These are phyloP conservation scores for Phoxinus phoxinus DNA, from an alignment of 2,113 vertebrate genomes.

Conservation along the genomic window DNA sequence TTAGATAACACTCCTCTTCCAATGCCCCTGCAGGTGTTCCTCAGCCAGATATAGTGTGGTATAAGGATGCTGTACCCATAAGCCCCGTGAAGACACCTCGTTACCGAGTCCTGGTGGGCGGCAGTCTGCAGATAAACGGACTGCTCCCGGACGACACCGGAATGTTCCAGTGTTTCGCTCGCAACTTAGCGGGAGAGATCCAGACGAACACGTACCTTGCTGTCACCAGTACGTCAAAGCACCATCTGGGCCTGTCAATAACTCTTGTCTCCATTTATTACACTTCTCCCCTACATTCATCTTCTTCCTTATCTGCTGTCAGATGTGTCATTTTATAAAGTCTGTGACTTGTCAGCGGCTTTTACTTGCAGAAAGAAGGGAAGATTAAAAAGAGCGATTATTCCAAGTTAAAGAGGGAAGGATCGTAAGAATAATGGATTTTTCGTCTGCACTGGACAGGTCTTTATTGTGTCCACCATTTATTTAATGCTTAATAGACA, in stretches of 20 bases:
- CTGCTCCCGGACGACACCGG: constrained; percentile 92
- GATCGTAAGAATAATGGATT: constrained; percentile 22
- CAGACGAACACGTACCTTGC: constrained; percentile 97
- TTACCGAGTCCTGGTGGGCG: constrained; percentile 85
- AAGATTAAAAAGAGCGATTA: constrained; percentile 41
- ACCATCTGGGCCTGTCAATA: constrained; percentile 30
- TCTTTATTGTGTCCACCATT: background rate
- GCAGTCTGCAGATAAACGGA: constrained; percentile 92
- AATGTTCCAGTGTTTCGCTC: constrained; percentile 98
- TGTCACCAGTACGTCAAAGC: constrained; percentile 86
- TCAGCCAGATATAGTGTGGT: constrained; percentile 89
- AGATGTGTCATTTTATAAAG: constrained; percentile 68
- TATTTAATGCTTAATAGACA: background rate
- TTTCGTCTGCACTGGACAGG: background rate
- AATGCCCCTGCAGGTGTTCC: constrained; percentile 82
- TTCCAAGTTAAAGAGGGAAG: constrained; percentile 31
- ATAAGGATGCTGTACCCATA: constrained; percentile 90
- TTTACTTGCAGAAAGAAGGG: constrained; percentile 61
- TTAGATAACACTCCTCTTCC: constrained; percentile 41
- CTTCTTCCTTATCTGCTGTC: constrained; percentile 55
- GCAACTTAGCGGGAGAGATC: constrained; percentile 89
- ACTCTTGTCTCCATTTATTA: constrained; percentile 46
- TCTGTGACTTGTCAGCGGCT: constrained; percentile 70
- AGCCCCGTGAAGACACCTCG: constrained; percentile 83
- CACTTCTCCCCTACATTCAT: constrained; percentile 42